Percentiles rank a stretch among this genome's conserved stretches.
Conservation (phyloP, 2,888 invertebrate species). For the Lasioglossum figueresi region DNA sequence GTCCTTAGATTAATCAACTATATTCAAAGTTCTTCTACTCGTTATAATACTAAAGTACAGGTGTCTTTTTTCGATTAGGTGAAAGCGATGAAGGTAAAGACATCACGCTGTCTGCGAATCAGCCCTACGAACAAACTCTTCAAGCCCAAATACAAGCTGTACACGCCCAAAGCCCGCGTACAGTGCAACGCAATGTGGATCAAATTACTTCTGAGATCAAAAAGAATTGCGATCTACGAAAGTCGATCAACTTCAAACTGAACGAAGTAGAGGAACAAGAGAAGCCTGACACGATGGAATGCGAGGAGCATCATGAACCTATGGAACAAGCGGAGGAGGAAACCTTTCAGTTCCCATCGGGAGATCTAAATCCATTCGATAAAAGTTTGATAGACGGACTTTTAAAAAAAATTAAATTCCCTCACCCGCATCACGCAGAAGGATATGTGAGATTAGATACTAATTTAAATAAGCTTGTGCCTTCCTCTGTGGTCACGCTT, state of each 20-base stretch:
- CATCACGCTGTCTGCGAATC: slow-evolving; percentile 66
- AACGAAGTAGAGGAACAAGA: slow-evolving; percentile 65
- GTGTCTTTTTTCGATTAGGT: slow-evolving; percentile 40
- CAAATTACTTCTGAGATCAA: slow-evolving; percentile 82
- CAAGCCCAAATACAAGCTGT: slow-evolving; percentile 81
- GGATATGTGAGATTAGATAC: slow-evolving; percentile 81
- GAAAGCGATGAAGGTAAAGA: slow-evolving; percentile 71
- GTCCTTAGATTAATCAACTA: background rate
- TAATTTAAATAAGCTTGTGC: slow-evolving; percentile 82
- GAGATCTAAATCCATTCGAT: slow-evolving; percentile 91
- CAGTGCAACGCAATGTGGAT: slow-evolving; percentile 82
- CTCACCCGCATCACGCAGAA: slow-evolving; percentile 85
- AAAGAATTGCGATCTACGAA: slow-evolving; percentile 81
- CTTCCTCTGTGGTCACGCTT: slow-evolving; percentile 82
- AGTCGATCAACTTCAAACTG: slow-evolving; percentile 78
- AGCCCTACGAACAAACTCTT: slow-evolving; percentile 79
- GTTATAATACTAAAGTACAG: background rate
- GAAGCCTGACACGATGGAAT: slow-evolving; percentile 79
- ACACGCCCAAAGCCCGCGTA: slow-evolving; percentile 83
- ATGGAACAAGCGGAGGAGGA: slow-evolving; percentile 81
- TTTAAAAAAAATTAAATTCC: slow-evolving; percentile 90
- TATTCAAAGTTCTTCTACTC: background rate
- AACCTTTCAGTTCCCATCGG: slow-evolving; percentile 77
- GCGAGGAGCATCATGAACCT: slow-evolving; percentile 76
- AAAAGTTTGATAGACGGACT: slow-evolving; percentile 88